Percentiles rank a stretch among this genome's conserved stretches.
Evolutionary conservation across 2,888 invertebrate genomes (phyloP).

Genomic region (Cheiracanthium punctorium): DNA sequence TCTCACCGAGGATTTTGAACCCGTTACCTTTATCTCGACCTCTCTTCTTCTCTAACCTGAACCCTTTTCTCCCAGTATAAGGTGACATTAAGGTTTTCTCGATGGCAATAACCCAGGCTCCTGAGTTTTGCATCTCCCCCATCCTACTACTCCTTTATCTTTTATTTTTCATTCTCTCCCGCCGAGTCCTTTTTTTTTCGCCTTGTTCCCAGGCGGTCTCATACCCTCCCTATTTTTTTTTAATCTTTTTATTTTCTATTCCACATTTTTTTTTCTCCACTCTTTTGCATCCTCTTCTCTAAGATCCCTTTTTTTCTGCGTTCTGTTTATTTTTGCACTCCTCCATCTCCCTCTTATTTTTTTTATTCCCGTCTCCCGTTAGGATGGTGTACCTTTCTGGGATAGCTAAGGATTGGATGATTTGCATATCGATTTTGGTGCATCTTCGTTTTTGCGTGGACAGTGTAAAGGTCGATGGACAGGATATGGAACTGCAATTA

Average conservation of each 20-base stretch:
- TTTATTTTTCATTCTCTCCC: constrained; percentile 13
- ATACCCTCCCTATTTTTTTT: constrained; percentile 54
- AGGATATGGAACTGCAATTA: constrained; percentile 54
- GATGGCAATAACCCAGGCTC: constrained; percentile 48
- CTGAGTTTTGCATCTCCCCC: not conserved
- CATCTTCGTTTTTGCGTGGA: constrained; percentile 39
- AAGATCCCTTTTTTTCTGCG: constrained; percentile 9
- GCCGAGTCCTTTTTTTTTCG: constrained; percentile 23
- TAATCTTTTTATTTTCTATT: not conserved
- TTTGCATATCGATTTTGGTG: constrained; percentile 63
- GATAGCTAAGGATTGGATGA: constrained; percentile 60
- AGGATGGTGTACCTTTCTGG: constrained; percentile 46
- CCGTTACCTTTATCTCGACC: constrained; percentile 37
- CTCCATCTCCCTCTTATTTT: not conserved
- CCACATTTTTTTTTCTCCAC: constrained; percentile 1
- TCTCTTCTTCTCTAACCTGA: constrained; percentile 47
- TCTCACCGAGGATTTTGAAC: constrained; percentile 61
- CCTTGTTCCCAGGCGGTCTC: constrained; percentile 61
- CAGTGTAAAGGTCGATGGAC: constrained; percentile 9
- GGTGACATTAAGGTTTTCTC: constrained; percentile 65
- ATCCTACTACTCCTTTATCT: not conserved
- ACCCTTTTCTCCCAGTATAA: constrained; percentile 58
- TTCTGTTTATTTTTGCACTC: constrained; percentile 22
- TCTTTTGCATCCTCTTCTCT: constrained; percentile 28
- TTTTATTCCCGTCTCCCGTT: constrained; percentile 7